phyloP scores from a whole-genome alignment of 2,888 invertebrate species.

The Eulithis prunata region DNA sequence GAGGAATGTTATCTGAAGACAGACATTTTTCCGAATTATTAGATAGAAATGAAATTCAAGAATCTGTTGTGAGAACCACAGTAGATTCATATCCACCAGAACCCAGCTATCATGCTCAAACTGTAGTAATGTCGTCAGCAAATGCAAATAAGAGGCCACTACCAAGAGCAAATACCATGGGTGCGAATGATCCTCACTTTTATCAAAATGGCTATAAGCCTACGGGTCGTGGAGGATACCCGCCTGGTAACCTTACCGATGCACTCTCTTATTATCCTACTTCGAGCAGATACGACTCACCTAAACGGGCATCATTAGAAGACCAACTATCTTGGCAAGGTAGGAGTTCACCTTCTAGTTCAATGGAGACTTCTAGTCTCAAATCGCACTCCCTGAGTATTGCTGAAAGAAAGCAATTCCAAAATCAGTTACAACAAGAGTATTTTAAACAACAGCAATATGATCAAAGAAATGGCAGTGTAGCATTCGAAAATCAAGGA shows the following conservation, averaged over 20 bases:
- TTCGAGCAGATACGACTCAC: slow-evolving; percentile 85
- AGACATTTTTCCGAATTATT: slow-evolving; percentile 88
- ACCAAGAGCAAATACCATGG: slow-evolving; percentile 84
- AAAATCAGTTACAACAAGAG: slow-evolving; percentile 82
- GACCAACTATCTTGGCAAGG: slow-evolving; percentile 86
- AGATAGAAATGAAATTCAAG: slow-evolving; percentile 84
- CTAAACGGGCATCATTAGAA: slow-evolving; percentile 83
- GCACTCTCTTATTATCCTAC: slow-evolving; percentile 93
- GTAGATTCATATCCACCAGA: slow-evolving; percentile 81
- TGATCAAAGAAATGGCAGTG: slow-evolving; percentile 79
- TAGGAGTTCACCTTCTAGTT: slow-evolving; percentile 86
- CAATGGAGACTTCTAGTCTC: slow-evolving; percentile 82
- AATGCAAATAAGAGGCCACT: slow-evolving; percentile 76
- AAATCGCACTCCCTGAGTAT: slow-evolving; percentile 85
- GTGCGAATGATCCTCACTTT: slow-evolving; percentile 78
- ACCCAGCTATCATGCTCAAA: slow-evolving; percentile 84
- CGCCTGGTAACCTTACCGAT: slow-evolving; percentile 90
- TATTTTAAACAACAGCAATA: slow-evolving; percentile 82
- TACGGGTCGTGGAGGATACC: slow-evolving; percentile 87
- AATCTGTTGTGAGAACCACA: slow-evolving; percentile 62
- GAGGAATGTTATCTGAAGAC: slow-evolving; percentile 86
- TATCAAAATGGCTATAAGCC: slow-evolving; percentile 88
- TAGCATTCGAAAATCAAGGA: slow-evolving; percentile 67
- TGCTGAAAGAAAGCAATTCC: slow-evolving; percentile 82
- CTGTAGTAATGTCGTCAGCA: slow-evolving; percentile 76